Conservation (phyloP, 2,113 vertebrate species). For the Eretmochelys imbricata region DNA sequence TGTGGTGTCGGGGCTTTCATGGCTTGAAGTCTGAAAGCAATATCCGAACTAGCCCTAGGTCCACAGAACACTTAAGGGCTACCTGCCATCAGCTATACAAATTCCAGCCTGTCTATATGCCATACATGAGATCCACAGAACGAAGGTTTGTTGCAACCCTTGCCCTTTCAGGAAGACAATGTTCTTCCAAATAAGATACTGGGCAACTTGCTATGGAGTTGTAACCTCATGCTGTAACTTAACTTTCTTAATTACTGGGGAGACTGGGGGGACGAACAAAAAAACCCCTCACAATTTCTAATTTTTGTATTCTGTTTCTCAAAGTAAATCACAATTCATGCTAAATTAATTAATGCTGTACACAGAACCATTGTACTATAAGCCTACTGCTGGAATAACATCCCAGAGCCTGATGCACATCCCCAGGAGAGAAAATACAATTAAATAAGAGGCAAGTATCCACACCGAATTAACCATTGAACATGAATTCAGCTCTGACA, state of each 20-base stretch:
- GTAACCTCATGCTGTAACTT: not conserved
- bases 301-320: not conserved
- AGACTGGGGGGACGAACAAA: not conserved
- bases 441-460: not conserved
- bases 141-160: not conserved
- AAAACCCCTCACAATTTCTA: not conserved
- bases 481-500: not conserved
- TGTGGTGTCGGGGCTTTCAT: not conserved
- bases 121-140: not conserved
- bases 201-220: not conserved
- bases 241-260: constrained; percentile 20
- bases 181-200: not conserved
- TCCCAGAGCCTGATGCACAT: not conserved
- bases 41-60: not conserved
- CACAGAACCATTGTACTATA: not conserved
- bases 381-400: not conserved
- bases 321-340: not conserved
- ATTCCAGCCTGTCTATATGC: not conserved
- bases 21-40: not conserved
- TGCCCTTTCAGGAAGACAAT: fast-evolving
- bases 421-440: not conserved
- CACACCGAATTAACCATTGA: constrained; percentile 4
- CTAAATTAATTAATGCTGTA: not conserved
- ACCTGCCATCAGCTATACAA: not conserved
- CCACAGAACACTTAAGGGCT: not conserved